Conservation (phyloP, 2,797 vertebrate genomes). For the Schizopygopsis malacanthus region DNA sequence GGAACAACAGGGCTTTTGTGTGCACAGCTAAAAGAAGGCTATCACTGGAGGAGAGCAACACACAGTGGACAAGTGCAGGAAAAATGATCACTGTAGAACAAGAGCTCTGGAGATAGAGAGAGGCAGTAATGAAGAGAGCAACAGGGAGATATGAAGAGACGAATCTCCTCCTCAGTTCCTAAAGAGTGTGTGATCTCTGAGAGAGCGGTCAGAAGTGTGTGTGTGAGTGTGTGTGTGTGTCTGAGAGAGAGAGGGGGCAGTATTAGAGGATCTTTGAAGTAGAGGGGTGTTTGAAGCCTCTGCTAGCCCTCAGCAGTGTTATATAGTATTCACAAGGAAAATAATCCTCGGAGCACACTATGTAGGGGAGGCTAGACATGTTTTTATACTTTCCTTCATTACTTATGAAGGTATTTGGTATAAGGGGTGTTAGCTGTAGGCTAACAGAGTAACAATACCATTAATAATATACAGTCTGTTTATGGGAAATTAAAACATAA, state of each 20-base stretch:
- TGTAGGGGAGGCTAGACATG: neutral
- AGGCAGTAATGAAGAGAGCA: conserved; percentile 38
- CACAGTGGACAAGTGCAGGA: conserved; percentile 17
- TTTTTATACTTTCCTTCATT: neutral
- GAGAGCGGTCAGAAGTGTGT: conserved; percentile 15
- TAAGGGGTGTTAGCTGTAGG: too few species aligned
- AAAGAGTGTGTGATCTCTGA: conserved; percentile 41
- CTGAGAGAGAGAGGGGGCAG: conserved; percentile 2
- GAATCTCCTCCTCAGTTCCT: conserved; percentile 23
- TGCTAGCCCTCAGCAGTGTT: conserved; percentile 15
- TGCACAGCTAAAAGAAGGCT: conserved; percentile 4
- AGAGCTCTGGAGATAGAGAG: conserved; percentile 31
- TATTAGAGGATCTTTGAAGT: conserved; percentile 36
- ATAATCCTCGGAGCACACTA: conserved; percentile 10
- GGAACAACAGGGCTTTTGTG: conserved; percentile 45
- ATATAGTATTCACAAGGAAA: conserved; percentile 30
- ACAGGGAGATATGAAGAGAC: conserved; percentile 8
- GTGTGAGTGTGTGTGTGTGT: neutral
- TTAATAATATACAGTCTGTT: neutral
- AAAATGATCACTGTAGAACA: conserved; percentile 43
- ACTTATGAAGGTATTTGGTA: neutral
- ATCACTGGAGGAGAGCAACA: conserved; percentile 30
- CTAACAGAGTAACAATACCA: neutral
- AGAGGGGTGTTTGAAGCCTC: conserved; percentile 29
- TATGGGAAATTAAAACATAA: neutral